Evolutionary conservation across 2,797 vertebrate species (phyloP).

Genomic region (Poeciliopsis turneri): DNA sequence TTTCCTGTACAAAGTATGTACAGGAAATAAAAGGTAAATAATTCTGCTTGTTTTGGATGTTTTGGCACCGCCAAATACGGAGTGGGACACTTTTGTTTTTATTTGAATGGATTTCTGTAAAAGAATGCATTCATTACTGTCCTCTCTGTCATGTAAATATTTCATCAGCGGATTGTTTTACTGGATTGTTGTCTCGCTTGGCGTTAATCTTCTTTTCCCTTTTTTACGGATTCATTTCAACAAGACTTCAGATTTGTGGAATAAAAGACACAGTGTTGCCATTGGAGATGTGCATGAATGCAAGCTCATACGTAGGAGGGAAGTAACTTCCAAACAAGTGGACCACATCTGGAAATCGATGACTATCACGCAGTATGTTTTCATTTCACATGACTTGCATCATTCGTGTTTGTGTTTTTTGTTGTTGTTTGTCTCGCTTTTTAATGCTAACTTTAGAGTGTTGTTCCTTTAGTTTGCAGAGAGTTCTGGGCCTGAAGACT

Average conservation of each 20-base stretch:
- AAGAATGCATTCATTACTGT: background rate
- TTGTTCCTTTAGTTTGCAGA: constrained; percentile 81
- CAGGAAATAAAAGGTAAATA: background rate
- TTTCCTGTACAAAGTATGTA: too few species aligned
- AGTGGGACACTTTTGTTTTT: background rate
- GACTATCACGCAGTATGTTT: constrained; percentile 75
- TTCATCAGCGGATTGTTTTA: background rate
- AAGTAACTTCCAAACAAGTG: constrained; percentile 86
- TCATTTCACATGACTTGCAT: background rate
- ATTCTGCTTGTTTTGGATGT: background rate
- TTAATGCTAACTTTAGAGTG: constrained; percentile 3
- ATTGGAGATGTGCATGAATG: constrained; percentile 92
- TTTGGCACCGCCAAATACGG: background rate
- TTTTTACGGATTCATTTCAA: background rate
- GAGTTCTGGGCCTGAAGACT: constrained; percentile 87
- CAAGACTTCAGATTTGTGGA: constrained; percentile 86
- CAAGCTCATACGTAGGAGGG: constrained; percentile 85
- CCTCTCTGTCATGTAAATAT: background rate
- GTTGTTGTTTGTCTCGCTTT: background rate
- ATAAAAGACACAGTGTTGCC: constrained; percentile 94
- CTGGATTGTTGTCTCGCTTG: background rate
- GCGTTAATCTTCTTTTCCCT: background rate
- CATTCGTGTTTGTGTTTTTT: background rate
- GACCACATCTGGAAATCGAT: constrained; percentile 93
- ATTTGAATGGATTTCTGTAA: background rate